These are phyloP conservation scores for Nudaria mundana DNA, from an alignment of 2,888 invertebrate genomes.

Conservation along the genomic window DNA sequence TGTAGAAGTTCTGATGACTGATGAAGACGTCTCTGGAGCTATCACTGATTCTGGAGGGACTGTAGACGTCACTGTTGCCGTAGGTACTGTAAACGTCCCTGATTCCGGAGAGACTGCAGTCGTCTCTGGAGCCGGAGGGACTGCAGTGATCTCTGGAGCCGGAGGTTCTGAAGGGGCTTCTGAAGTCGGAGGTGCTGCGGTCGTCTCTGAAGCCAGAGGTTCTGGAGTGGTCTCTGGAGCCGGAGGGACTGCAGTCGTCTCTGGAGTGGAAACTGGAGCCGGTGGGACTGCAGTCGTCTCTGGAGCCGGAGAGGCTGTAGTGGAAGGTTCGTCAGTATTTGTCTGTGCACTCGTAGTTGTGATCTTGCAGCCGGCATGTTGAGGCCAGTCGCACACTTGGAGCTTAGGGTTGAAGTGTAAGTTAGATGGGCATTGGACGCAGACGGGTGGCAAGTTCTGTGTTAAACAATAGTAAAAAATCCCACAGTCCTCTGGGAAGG, in stretches of 20 bases:
- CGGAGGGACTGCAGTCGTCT: too few species aligned
- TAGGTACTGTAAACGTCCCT: background rate
- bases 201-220: background rate
- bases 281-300: background rate
- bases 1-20: background rate
- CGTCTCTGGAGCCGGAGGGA: background rate
- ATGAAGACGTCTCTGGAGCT: background rate
- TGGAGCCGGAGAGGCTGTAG: background rate
- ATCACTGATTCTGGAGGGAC: background rate
- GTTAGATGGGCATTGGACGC: slow-evolving; percentile 6
- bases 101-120: background rate
- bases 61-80: too few species aligned
- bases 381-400: slow-evolving; percentile 10
- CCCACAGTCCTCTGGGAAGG: slow-evolving; percentile 42
- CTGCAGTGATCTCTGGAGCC: too few species aligned
- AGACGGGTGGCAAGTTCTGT: slow-evolving; percentile 7
- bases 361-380: background rate
- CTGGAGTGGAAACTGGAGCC: background rate
- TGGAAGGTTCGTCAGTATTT: background rate
- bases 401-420: slow-evolving; percentile 3
- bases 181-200: background rate
- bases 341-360: background rate
- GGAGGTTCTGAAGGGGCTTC: background rate
- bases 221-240: background rate
- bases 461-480: slow-evolving; percentile 44